Percentiles rank a stretch among this genome's conserved stretches.
phyloP scores from a whole-genome alignment of 2,113 vertebrate species.

The Neogobius melanostomus region DNA sequence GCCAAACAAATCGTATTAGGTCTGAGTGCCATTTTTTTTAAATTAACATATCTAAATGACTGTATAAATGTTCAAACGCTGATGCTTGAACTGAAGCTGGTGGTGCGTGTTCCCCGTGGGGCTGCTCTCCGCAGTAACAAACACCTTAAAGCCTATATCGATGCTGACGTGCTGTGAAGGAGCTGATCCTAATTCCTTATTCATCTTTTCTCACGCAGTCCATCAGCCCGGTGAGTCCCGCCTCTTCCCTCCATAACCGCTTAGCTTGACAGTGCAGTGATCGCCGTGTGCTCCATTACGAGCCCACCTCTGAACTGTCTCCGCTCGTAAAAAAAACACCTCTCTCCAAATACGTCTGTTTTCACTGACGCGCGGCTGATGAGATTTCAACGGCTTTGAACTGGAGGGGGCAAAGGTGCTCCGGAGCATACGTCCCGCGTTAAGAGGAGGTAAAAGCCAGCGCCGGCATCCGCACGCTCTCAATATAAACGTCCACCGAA shows the following conservation, averaged over 20 bases:
- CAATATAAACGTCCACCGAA: constrained; percentile 48
- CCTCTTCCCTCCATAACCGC: background rate
- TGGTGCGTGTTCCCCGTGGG: no score
- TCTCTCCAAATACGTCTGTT: constrained; percentile 20
- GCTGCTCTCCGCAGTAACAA: no score
- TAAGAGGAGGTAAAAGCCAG: constrained; percentile 44
- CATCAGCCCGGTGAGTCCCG: background rate
- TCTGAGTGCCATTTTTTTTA: no score
- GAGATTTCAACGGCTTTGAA: constrained; percentile 43
- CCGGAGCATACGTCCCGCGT: constrained; percentile 47
- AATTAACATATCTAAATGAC: no score
- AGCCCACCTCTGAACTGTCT: background rate
- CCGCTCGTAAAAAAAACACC: background rate
- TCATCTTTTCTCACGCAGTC: no score
- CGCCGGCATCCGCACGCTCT: constrained; percentile 32
- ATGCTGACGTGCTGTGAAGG: no score
- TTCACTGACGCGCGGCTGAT: constrained; percentile 29
- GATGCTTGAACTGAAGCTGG: no score
- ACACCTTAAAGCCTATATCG: no score
- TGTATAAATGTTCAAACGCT: no score
- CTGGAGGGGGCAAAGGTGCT: constrained; percentile 10
- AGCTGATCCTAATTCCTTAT: no score
- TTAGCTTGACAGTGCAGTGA: background rate
- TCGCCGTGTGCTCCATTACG: background rate
- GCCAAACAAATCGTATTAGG: no score